Evolutionary conservation across 2,797 vertebrate species (phyloP).

Genomic region (Tamandua tetradactyla): DNA sequence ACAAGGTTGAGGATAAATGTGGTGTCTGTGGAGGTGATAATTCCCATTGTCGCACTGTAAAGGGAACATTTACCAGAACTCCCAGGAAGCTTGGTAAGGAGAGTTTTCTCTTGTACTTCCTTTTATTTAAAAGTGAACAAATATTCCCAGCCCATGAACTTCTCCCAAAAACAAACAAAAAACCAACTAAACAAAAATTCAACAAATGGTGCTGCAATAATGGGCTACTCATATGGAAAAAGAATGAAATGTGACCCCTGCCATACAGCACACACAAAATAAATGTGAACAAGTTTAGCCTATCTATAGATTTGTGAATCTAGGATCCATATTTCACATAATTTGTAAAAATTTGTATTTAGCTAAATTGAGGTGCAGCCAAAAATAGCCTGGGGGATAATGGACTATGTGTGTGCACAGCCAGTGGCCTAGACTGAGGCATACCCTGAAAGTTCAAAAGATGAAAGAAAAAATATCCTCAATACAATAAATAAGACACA

Average conservation of each 20-base stretch:
- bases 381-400: background rate
- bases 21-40: conserved; percentile 97
- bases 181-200: too few relatives aligned
- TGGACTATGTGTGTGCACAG: background rate
- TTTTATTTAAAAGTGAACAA: conserved; percentile 36
- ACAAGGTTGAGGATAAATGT: conserved; percentile 95
- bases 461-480: background rate
- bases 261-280: too few relatives aligned
- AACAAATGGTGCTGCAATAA: too few relatives aligned
- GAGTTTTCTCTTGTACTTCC: background rate
- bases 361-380: background rate
- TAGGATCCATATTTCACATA: background rate
- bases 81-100: conserved; percentile 96
- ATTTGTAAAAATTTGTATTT: conserved; percentile 28
- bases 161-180: too few relatives aligned
- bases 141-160: too few relatives aligned
- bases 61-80: conserved; percentile 94
- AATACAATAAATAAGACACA: background rate
- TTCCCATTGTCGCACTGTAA: conserved; percentile 96
- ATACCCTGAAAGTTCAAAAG: background rate
- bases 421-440: background rate
- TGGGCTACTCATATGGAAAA: too few relatives aligned
- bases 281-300: background rate
- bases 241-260: too few relatives aligned
- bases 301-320: background rate